Percentiles rank a stretch among this genome's conserved stretches.
phyloP scores from a whole-genome alignment of 2,888 invertebrate genomes.

The Melanophora roralis region DNA sequence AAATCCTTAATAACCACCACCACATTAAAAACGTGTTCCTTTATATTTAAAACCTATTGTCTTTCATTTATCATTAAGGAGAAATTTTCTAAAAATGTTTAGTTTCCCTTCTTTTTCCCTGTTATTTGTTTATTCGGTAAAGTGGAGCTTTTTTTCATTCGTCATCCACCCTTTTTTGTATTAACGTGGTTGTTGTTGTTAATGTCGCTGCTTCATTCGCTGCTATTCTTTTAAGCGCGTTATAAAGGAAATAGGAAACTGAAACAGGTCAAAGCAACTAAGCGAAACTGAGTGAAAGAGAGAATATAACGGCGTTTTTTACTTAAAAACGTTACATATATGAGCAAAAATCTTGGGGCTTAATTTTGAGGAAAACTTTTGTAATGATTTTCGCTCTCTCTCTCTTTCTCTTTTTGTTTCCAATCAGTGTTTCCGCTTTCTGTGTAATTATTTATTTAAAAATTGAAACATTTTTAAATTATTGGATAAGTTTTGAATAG shows the following conservation, averaged over 20 bases:
- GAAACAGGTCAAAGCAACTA: slow-evolving; percentile 55
- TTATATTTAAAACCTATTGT: neutral
- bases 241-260: slow-evolving; percentile 62
- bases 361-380: neutral
- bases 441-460: no score
- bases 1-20: neutral
- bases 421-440: no score
- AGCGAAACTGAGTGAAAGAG: neutral
- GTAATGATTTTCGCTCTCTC: slow-evolving; percentile 6
- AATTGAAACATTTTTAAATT: no score
- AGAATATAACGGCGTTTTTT: slow-evolving; percentile 34
- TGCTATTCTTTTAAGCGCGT: slow-evolving; percentile 5
- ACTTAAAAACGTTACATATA: neutral
- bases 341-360: neutral
- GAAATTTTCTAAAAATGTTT: slow-evolving; percentile 15
- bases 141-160: slow-evolving; percentile 9
- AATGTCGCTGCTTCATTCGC: neutral
- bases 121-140: neutral
- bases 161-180: slow-evolving; percentile 44
- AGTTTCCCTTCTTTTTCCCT: slow-evolving; percentile 9
- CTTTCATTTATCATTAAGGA: neutral
- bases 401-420: neutral
- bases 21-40: no score
- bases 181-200: neutral
- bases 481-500: no score